These are phyloP conservation scores for Oryzias celebensis DNA, from an alignment of 2,113 vertebrate species.

Conservation along the genomic window DNA sequence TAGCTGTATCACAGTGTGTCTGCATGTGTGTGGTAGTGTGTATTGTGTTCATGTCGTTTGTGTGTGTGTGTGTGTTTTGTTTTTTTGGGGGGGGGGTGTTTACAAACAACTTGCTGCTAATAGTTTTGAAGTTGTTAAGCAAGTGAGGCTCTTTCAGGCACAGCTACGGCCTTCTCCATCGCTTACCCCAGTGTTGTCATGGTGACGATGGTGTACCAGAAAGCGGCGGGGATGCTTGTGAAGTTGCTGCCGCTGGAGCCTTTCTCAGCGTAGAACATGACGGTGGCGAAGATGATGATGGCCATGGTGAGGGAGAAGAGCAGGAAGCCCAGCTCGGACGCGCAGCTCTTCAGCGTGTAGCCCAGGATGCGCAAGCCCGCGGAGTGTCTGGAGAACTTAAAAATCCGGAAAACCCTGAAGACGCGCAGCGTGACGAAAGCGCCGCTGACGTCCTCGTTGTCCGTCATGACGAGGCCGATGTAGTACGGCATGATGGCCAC, in stretches of 20 bases:
- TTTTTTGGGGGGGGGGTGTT: slow-evolving; percentile 42
- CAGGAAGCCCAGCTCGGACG: slow-evolving; percentile 96
- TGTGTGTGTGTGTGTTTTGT: too few species aligned
- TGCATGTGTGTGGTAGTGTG: not conserved
- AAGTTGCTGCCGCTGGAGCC: slow-evolving; percentile 92
- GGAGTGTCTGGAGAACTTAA: slow-evolving; percentile 98
- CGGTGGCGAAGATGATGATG: slow-evolving; percentile 98
- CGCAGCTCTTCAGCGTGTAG: slow-evolving; percentile 95
- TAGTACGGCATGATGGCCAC: slow-evolving; percentile 98
- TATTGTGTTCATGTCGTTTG: not conserved
- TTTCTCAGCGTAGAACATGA: slow-evolving; percentile 99
- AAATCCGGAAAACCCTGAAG: slow-evolving; percentile 96
- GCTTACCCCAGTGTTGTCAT: slow-evolving; percentile 99
- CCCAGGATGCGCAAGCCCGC: slow-evolving; percentile 96
- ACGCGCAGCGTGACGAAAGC: slow-evolving; percentile 96
- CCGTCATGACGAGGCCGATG: slow-evolving; percentile 94
- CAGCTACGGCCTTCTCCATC: not conserved
- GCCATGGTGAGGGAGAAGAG: slow-evolving; percentile 99
- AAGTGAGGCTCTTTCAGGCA: not conserved
- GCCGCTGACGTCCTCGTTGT: slow-evolving; percentile 97
- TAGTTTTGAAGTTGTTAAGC: too few species aligned
- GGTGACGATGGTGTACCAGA: slow-evolving; percentile 99
- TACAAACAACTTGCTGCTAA: not conserved
- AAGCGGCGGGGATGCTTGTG: slow-evolving; percentile 96
- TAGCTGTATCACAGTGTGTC: not conserved